Evolutionary conservation across 2,888 invertebrate species (phyloP).

Genomic region (Trissolcus brochymenae): DNA sequence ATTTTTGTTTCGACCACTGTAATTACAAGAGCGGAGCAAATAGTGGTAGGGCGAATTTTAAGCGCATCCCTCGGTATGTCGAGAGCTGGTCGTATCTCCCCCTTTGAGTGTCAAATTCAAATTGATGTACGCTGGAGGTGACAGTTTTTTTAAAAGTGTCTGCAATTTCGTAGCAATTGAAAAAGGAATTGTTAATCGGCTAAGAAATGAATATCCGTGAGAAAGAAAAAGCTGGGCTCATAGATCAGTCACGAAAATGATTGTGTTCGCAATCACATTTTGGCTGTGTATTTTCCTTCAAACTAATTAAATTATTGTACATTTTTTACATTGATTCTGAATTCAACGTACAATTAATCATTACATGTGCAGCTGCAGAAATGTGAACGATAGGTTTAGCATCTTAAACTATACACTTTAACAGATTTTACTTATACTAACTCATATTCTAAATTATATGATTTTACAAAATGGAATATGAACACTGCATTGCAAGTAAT

Average conservation of each 20-base stretch:
- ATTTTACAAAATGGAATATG: too few relatives aligned
- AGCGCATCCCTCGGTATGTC: conserved; percentile 10
- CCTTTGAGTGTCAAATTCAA: conserved; percentile 17
- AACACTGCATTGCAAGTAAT: too few relatives aligned
- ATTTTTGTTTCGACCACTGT: conserved; percentile 8
- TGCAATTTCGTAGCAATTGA: conserved; percentile 1
- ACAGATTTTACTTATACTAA: too few relatives aligned
- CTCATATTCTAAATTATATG: too few relatives aligned
- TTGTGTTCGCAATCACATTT: too few relatives aligned
- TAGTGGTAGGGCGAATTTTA: conserved; percentile 7
- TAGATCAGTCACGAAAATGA: too few relatives aligned
- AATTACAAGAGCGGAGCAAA: conserved; percentile 6
- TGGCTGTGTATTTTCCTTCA: neutral
- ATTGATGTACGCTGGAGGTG: conserved; percentile 8
- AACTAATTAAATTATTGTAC: conserved; percentile 1
- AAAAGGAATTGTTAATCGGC: conserved; percentile 9
- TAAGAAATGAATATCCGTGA: too few relatives aligned
- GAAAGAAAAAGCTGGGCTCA: too few relatives aligned
- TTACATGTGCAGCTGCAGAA: too few relatives aligned
- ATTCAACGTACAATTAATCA: neutral
- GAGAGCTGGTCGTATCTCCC: conserved; percentile 1
- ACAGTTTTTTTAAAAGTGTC: conserved; percentile 17
- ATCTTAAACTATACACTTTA: too few relatives aligned
- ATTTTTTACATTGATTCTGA: conserved; percentile 1
- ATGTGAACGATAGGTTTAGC: too few relatives aligned